phyloP scores from a whole-genome alignment of 2,888 invertebrate genomes.

The Acanthopleura granulata region DNA sequence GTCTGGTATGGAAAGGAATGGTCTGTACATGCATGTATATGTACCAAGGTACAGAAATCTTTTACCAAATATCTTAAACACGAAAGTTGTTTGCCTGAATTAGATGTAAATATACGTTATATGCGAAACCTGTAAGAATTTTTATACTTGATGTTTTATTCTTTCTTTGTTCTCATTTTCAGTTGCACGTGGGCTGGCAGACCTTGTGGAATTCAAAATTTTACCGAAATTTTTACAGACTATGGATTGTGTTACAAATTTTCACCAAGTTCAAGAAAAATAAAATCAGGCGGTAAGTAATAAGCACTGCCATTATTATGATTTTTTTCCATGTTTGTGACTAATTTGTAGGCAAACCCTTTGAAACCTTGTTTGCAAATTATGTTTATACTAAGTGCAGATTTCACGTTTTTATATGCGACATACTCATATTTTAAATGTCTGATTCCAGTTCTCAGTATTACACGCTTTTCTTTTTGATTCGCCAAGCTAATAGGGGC shows the following conservation, averaged over 20 bases:
- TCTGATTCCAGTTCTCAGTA: too few relatives aligned
- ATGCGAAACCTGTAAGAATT: neutral
- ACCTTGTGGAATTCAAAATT: conserved; percentile 9
- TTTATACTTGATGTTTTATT: neutral
- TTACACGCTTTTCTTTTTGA: neutral
- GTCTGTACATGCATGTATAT: too few relatives aligned
- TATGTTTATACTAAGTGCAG: neutral
- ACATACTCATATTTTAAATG: neutral
- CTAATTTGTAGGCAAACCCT: too few relatives aligned
- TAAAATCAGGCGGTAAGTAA: conserved; percentile 9
- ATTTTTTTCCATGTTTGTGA: neutral
- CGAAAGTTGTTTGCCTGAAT: too few relatives aligned
- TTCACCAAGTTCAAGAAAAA: neutral
- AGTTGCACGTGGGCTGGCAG: conserved; percentile 16
- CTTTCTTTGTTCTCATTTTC: neutral
- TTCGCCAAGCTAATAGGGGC: neutral
- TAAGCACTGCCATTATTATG: neutral
- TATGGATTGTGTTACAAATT: conserved; percentile 19
- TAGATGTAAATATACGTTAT: neutral
- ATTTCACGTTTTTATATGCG: neutral
- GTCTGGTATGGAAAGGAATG: too few relatives aligned
- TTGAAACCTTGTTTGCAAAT: too few relatives aligned
- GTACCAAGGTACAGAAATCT: too few relatives aligned
- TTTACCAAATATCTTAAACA: too few relatives aligned
- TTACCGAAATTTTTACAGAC: conserved; percentile 17